Base-by-base conservation (phyloP, 2,888 invertebrate species). In the Calameuta filiformis region DNA sequence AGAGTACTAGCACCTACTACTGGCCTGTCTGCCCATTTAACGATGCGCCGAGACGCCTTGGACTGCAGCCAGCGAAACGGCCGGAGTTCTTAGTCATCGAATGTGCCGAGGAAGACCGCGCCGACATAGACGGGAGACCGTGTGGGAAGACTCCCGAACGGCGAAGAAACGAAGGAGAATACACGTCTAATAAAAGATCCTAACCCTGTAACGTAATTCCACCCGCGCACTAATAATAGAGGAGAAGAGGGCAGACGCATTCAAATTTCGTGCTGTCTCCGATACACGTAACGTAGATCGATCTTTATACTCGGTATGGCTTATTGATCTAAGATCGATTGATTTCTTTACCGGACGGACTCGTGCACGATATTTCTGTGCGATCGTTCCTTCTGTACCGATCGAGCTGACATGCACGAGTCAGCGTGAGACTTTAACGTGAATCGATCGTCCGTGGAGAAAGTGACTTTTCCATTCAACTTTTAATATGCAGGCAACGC, bases 151-250 rank as follows among this genome's bases (percentile, higher is more conserved):
- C 15, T 4, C 40, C 23, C 40, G 33, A 31, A 31, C 31, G 31
- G 31, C 40, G 6, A 40, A 40, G 40, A 31, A 31, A 31, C 31
- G 40, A 40, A 40, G 23, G 23, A 23, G 56, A 56, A 23, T 56
- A 75, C 77, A 75, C 77, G 82, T 82, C 85, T 85, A 85, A 85
- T 84, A 85, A 85, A 85, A 85, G 85, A 56, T 56, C 84, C 85
- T 79, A 80, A 83, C 79, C 23, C 23, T 56, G 83, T 83, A 85
- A 85, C 85, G 82, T 85, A 85, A 85, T 85, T 85, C 85, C 85
- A 85, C 85, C 83, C 85, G 85, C 85, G 81, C 84, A 80, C 85
- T 82, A 85, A 84, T 85, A 84, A 85, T 85, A 85, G 85, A 85
- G 85, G 11, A 71, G 9, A 6, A 23, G 9, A 56, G 9, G 23